Base-by-base conservation (phyloP, 2,113 vertebrate species). In the Megaleporinus macrocephalus region DNA sequence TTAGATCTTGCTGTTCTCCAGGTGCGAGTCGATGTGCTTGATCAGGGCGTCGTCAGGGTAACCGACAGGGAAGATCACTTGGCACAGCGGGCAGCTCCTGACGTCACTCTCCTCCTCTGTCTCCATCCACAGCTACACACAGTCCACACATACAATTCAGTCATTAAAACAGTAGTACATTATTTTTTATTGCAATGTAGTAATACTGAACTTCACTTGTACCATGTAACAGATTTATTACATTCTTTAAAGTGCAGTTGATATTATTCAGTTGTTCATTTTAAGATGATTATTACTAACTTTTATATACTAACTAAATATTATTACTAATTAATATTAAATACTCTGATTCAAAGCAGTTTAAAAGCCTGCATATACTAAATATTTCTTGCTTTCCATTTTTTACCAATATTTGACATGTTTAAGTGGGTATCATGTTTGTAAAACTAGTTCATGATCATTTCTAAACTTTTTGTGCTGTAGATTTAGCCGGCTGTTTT, bases 1-100 rank as follows among this genome's bases (percentile, higher is more conserved):
- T 95, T 96, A 98, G 92, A 99, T 98, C 94, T 98, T 98, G 96
- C 97, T 98, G 95, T 98, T 98, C 93, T 98, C 97, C 93, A 98
- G 94, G 92, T 98, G 97, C 57, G 97, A 97, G 92, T 98, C 97
- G 86, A 99, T 99, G 94, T 99, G 97, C 92, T 99, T 99, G 93
- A 99, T 96, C 91, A 99, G 96, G 78, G 96, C 97, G 66, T 98
- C 97, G 33, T 99, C 97, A 0, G 97, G 97, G 92, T 99, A 99
- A 47, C 96, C 97, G 4, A 98, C 91, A 7, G 97, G 97, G 91
- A 99, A 99, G 76, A 97, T 96, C 88, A 98, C 93, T 91, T 99
- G 97, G 91, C 97, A 99, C 86, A 99, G 95, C 12, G 97, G 97
- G 90, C 97, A 98, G 90, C 96, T 98, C 86, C 97, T 93, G 92